These are phyloP conservation scores for Dendrocopos noguchii DNA, from an alignment of 2,113 vertebrate species.

Conservation along the genomic window DNA sequence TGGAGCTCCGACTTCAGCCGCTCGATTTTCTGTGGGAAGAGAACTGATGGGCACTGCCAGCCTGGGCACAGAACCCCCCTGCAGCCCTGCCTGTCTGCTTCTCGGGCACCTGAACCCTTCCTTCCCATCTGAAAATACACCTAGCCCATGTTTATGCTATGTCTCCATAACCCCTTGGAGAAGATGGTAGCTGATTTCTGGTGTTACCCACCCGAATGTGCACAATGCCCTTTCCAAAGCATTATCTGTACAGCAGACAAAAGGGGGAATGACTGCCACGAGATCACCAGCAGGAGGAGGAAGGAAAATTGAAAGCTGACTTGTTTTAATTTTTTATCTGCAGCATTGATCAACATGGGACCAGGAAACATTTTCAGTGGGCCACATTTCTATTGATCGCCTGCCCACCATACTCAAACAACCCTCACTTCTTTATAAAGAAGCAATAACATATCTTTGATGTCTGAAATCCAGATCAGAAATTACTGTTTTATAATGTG, in stretches of 20 bases:
- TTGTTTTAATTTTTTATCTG: background rate
- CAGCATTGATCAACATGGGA: background rate
- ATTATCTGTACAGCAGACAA: background rate
- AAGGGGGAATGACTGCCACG: background rate
- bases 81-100: background rate
- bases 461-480: background rate
- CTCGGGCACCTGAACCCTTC: background rate
- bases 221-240: background rate
- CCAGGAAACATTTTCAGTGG: background rate
- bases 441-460: background rate
- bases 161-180: background rate
- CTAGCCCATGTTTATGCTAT: background rate
- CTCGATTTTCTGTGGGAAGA: conserved; percentile 91
- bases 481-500: background rate
- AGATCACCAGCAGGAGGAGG: background rate
- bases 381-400: background rate
- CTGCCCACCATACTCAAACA: background rate
- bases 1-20: conserved; percentile 93
- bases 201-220: too few species aligned
- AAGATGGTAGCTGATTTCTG: background rate
- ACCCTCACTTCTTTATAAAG: background rate
- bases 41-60: background rate
- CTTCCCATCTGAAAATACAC: background rate
- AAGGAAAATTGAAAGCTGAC: background rate
- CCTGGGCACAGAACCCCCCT: rapidly evolving